Base-by-base conservation (phyloP, 2,113 vertebrate genomes). In the Cyrtonyx montezumae region DNA sequence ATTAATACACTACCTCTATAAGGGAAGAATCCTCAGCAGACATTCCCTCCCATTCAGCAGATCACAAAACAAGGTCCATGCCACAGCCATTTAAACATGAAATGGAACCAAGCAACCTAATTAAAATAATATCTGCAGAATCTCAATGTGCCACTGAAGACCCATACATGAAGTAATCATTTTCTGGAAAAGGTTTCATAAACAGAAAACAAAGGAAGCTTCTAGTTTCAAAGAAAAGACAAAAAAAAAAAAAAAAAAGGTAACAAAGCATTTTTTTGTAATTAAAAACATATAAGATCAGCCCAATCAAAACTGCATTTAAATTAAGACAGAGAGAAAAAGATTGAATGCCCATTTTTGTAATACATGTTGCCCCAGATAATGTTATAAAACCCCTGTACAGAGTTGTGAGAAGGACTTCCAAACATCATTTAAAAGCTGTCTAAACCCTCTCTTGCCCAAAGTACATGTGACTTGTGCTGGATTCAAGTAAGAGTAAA, bases 91-190 rank as follows among this genome's bases (percentile, higher is more conserved):
- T 96, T 91, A 67, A 86, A 79, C 91, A 70, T 79, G 68, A 62
- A 90, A 66, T 94, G 82, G 80, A 69, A 93, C 90, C 79, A 91
- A 87, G 88, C 69, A 93, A 49, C 73, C 80, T 94, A 95, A 97
- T 97, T 95, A 94, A 91, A 97, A 94, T 89, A 88, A 62, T 92
- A 95, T 59, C 88, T 95, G 46, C 59, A 75, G 88, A 88, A 96
- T 74, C 71, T 95, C 74, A 84, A 18, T 84, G 76, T 76, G 75
- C 79, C 68, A 84, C 80, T 2, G 2, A 89, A 90, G 95, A 77
- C 75, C 69, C 87, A 67, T 87, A 83, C 32, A 26, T 63, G 37
- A 61, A 88, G 82, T 61, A 92, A 62, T 87, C 2, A 91, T 92
- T 96, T 97, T 88, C 88, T 80, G 62, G 75, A 55, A 91, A 96